Evolutionary conservation across 1,140 invertebrate species (phyloP), one percentile per base, ranked within the genome.

Genomic region (Drosophila nigrodunni): DNA sequence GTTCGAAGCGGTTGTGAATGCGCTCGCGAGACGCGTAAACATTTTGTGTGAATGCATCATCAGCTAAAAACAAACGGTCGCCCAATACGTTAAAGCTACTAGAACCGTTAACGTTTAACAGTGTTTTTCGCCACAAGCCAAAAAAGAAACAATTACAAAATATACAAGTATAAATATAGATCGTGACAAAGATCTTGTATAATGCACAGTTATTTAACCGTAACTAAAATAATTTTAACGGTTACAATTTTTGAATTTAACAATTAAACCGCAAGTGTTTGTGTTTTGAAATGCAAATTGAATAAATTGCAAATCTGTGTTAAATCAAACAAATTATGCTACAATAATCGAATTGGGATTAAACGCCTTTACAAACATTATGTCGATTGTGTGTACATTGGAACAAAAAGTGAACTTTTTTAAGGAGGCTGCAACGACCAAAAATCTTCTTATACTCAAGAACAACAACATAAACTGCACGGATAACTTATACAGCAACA

Each of bases 301-400:
- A 13, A 35, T 10, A 46, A 39, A 30, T 49, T 57, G 30, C 41
- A 67, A 43, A 41, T 52, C 39, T 37, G 41, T 57, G 35, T 57
- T 43, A 21, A 57, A 41, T 1, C 37, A 64, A 57, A 30, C 3
- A 11, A 37, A 7, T n/a, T 3, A 46, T 59, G 11, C 4, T 11
- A 13, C 4, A 25, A 10, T 43, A 15, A 37, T 43, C 13, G 2
- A 65, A 54, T 30, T 55, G 35, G 39, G 44, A 21, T 55, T 69
- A 43, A 64, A 69, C 61, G n/a, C 59, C 59, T 54, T 41, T 60
- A 30, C 25, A 77, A 74, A 83, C 75, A 91, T 87, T 90, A 91
- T 91, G 90, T 90, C 86, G 80, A 91, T 91, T 88, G 90, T 91
- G 44, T 80, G 86, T 59, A 91, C 90, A 44, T 74, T 90, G 65